Base-by-base conservation (phyloP, 2,797 vertebrate species). In the Smutsia temminckii region DNA sequence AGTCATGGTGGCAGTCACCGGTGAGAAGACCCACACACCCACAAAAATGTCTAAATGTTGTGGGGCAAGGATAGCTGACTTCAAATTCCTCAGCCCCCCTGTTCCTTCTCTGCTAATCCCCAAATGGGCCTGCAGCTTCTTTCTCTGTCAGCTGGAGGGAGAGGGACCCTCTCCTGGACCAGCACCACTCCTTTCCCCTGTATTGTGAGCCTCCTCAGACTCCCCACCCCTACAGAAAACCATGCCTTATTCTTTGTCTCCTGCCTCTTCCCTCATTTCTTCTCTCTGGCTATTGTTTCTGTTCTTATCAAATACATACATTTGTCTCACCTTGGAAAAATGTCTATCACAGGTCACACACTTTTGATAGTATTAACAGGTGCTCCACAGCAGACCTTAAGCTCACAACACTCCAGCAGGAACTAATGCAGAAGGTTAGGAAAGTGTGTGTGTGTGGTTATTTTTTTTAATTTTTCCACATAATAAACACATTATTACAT, bases 181-280 rank as follows among this genome's bases (percentile, higher is more conserved):
- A 89, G 68, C 18, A 85, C 40, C 14, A 25, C 23, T 42, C 11
- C 14, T 18, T 90, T 2, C 14, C 59, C 5, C 42, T 66, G 3
- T 77, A 55, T 29, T 74, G 27, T 68, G 17, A 72, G 5, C 17
- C 37, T 72, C 29, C n/a, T 71, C 21, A 27, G 29, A 14, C 18
- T 23, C 42, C 51, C 63, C 8, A 42, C 68, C 53, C 18, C 23
- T 23, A 3, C 23, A 51, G 46, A 72, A 84, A 42, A 34, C 23
- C 51, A 42, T 64, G 94, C 46, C 78, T 81, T 75, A 23, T 88
- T 92, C 71, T 91, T 91, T 94, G 37, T 93, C 66, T 80, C 53
- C 40, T 96, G 49, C 32, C 7, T 89, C 42, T 93, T 95, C 34
- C 49, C 42, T 94, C 21, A 68, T 57, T 83, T 84, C 49, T 16